Evolutionary conservation across 2,113 vertebrate genomes (phyloP).

Genomic region (Dascyllus trimaculatus): DNA sequence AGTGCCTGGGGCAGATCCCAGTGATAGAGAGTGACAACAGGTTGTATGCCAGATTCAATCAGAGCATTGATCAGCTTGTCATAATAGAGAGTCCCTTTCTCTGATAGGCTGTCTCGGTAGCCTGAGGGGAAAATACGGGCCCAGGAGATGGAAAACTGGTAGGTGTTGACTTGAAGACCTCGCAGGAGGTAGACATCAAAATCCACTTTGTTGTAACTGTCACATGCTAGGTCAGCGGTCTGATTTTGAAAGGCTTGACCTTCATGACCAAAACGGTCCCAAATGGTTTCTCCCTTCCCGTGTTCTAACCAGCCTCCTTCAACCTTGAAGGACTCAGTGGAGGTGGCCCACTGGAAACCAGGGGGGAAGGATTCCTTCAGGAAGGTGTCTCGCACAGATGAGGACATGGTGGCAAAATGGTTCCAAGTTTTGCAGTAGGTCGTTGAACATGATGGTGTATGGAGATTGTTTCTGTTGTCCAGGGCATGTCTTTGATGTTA

Average conservation of each 20-base stretch:
- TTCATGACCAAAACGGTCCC: conserved; percentile 88
- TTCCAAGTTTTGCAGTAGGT: conserved; percentile 6
- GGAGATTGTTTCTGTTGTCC: background rate
- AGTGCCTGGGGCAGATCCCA: conserved; percentile 95
- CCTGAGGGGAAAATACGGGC: conserved; percentile 91
- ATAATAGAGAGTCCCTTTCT: conserved; percentile 89
- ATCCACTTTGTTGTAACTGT: conserved; percentile 92
- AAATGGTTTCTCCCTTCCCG: conserved; percentile 91
- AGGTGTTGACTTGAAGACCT: conserved; percentile 87
- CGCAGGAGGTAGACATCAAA: conserved; percentile 90
- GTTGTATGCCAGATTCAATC: conserved; percentile 85
- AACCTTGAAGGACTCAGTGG: conserved; percentile 90
- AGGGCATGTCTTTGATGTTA: too few species aligned
- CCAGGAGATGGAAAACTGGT: conserved; percentile 97
- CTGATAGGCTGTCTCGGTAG: conserved; percentile 65
- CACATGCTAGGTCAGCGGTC: conserved; percentile 88
- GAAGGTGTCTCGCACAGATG: conserved; percentile 85
- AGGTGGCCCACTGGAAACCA: conserved; percentile 91
- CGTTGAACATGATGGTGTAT: too few species aligned
- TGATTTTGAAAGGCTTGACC: conserved; percentile 77
- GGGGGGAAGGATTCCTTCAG: conserved; percentile 85
- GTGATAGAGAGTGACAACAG: conserved; percentile 92
- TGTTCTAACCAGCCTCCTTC: conserved; percentile 93
- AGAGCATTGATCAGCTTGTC: conserved; percentile 87
- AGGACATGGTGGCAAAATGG: conserved; percentile 83